These are phyloP conservation scores for Pedetes capensis DNA, from an alignment of 2,113 vertebrate genomes.

Conservation along the genomic window DNA sequence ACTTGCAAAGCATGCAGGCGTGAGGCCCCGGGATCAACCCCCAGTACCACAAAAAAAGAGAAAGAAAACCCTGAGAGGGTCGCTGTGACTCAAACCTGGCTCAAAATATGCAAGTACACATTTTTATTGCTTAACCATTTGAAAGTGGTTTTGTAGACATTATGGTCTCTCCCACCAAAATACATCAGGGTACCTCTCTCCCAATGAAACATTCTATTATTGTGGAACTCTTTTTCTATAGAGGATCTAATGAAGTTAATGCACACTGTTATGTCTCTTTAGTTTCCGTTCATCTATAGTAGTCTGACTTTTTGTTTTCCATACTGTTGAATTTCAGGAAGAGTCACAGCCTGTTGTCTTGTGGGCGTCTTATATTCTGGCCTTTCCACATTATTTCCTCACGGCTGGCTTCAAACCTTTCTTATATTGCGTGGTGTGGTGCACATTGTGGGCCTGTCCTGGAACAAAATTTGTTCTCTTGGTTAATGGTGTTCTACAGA, in stretches of 20 bases:
- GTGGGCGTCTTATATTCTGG: not conserved
- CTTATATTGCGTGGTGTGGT: not conserved
- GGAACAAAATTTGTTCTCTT: not conserved
- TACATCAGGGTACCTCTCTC: not conserved
- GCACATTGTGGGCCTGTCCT: not conserved
- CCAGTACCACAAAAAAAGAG: too few relatives aligned
- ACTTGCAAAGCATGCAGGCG: too few relatives aligned
- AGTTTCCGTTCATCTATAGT: not conserved
- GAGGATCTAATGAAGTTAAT: not conserved
- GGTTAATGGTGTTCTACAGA: not conserved
- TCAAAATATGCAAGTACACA: too few relatives aligned
- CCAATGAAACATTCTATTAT: not conserved
- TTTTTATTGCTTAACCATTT: not conserved
- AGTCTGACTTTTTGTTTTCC: not conserved
- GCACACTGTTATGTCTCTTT: not conserved
- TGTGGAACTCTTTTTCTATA: not conserved
- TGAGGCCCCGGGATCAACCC: too few relatives aligned
- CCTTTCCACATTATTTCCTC: not conserved
- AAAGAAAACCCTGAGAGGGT: too few relatives aligned
- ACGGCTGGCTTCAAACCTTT: not conserved
- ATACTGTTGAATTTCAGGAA: not conserved
- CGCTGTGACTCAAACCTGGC: too few relatives aligned
- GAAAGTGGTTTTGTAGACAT: not conserved
- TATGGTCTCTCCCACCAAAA: not conserved
- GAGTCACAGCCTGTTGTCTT: not conserved